Base-by-base conservation (phyloP, 1,140 invertebrate genomes). In the Brachionus paranguensis region DNA sequence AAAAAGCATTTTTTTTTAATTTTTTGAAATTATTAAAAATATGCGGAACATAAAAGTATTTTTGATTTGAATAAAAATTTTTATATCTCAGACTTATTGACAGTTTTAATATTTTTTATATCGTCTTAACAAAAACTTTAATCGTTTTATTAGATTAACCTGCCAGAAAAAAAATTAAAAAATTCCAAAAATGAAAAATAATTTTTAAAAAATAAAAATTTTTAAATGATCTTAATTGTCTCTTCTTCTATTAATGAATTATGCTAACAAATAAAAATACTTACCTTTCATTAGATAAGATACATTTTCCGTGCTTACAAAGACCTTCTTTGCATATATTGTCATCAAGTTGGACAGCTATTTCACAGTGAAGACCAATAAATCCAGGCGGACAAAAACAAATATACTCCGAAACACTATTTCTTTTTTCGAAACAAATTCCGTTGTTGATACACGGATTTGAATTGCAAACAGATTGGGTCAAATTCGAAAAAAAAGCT, bases 371-470 rank as follows among this genome's bases (percentile, higher is more conserved):
- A 11, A 70, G 64, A 10, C 87, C 87, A 37, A 85, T 86, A 78
- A 85, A 87, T 11, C 85, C 84, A n/a, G 78, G 41, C 12, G 86
- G 79, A 86, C 88, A 89, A 17, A 85, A 78, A 84, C 88, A 89
- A 0, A 24, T 33, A 50, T 76, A 84, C 17, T 68, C 27, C 12
- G 81, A 83, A 86, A 47, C 86, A n/a, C 86, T 85, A 45, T 87
- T 86, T 7, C 87, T 55, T 27, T 60, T 78, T 53, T 88, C 87
- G 1, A 72, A 33, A 78, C 87, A 88, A 0, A 85, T 86, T 20
- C 86, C 87, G 41, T 85, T 86, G 72, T 88, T 87, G 12, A 74
- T 41, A 84, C 87, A 87, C 0, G 86, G 86, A 41, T 78, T 78
- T 24, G 84, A 83, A 43, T 33, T 41, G 45, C 85, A 85, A 0